Evolutionary conservation across 2,888 invertebrate species (phyloP), one percentile per base, ranked within the genome.

Genomic region (Neoaliturus tenellus): DNA sequence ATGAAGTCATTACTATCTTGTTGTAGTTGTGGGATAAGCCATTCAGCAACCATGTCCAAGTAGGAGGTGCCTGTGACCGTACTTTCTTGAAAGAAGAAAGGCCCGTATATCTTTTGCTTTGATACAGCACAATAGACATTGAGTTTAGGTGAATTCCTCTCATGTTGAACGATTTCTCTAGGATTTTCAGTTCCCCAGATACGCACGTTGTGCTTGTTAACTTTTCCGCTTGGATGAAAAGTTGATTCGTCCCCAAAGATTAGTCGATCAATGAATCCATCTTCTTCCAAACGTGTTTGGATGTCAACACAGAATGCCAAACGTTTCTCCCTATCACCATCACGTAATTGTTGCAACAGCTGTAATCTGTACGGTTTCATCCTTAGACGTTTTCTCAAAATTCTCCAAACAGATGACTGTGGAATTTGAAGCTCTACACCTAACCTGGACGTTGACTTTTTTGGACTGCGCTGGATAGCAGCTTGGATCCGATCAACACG

Each of bases 1-100:
- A 82, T 48, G 73, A n/a, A 73, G 73, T 81, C 55, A 67, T 69
- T n/a, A 82, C 82, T 82, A 33, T 73, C 73, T 82, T 73, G 28
- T n/a, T 82, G 20, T n/a, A 71, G 48, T 82, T 82, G 51, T 51
- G 82, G 73, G 25, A 35, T 73, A n/a, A 82, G 25, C 82, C 73
- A 82, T 82, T 82, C 73, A 51, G 8, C 73, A 28, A 82, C 0
- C 71, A 51, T 82, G 73, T 82, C 82, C 71, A 48, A n/a, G n/a
- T n/a, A n/a, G n/a, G n/a, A n/a, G n/a, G n/a, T n/a, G n/a, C n/a
- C n/a, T n/a, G n/a, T n/a, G n/a, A n/a, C n/a, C n/a, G n/a, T n/a
- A n/a, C n/a, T n/a, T n/a, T n/a, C n/a, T n/a, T n/a, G n/a, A n/a
- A n/a, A n/a, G n/a, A n/a, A n/a, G n/a, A n/a, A n/a, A n/a, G n/a